A percentile compares a stretch with the other conserved stretches of the same genome.
phyloP scores from a whole-genome alignment of 2,113 vertebrate species.

The Rhinopomastus cyanomelas region DNA sequence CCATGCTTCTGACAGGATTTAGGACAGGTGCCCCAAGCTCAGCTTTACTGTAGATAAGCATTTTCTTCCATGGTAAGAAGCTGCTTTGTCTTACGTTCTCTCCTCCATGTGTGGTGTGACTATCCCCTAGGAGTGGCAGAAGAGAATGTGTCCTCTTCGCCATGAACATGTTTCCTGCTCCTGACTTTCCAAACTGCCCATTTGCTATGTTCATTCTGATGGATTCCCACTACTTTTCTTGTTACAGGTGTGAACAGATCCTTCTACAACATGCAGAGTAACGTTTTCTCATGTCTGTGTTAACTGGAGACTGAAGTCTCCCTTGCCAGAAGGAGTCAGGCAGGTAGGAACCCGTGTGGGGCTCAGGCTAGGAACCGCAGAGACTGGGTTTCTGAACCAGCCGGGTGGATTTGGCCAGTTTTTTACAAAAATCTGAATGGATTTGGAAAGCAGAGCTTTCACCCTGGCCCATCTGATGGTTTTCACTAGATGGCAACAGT shows the following conservation, averaged over 20 bases:
- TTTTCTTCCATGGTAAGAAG: not conserved
- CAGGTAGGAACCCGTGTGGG: not conserved
- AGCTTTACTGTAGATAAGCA: not conserved
- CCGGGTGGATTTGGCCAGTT: not conserved
- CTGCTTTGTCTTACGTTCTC: not conserved
- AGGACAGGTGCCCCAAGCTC: slow-evolving; percentile 5
- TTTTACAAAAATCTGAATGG: not conserved
- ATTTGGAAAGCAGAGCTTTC: not conserved
- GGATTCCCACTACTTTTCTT: not conserved
- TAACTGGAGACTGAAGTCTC: not conserved
- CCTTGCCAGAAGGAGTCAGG: not conserved
- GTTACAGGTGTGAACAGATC: not conserved
- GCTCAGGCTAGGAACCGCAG: not conserved
- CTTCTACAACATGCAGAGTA: not conserved
- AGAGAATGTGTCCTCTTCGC: not conserved
- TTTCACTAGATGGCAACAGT: not conserved
- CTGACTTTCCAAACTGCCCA: not conserved
- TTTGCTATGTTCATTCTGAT: not conserved
- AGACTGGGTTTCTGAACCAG: not conserved
- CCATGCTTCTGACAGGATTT: not conserved
- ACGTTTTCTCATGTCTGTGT: not conserved
- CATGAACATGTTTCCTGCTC: not conserved
- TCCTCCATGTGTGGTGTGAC: not conserved
- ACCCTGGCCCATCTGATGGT: not conserved
- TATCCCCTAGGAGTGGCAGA: not conserved